Conservation (phyloP, 2,888 invertebrate species). For the Mechanitis mazaeus region DNA sequence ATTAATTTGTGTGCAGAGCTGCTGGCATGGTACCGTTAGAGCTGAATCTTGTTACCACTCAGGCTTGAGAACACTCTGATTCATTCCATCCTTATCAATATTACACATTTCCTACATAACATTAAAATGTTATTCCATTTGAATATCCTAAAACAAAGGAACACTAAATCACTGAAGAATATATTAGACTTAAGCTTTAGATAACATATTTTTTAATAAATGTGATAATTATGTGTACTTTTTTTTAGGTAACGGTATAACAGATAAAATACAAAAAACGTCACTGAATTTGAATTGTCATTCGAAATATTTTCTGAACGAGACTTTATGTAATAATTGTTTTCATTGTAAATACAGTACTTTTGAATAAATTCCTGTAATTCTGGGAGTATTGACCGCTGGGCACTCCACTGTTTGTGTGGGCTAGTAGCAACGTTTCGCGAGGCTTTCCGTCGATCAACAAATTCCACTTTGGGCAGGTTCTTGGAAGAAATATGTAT, state of each 20-base stretch:
- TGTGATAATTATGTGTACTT: too few species aligned
- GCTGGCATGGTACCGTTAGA: conserved; percentile 65
- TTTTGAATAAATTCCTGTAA: conserved; percentile 28
- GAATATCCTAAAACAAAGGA: too few species aligned
- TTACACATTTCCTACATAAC: not conserved
- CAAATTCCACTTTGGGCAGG: conserved; percentile 22
- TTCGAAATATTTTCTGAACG: not conserved
- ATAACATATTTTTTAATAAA: too few species aligned
- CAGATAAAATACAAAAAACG: not conserved
- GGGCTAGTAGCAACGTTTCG: conserved; percentile 24
- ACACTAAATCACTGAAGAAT: too few species aligned
- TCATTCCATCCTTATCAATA: not conserved
- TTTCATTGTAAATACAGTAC: conserved; percentile 16
- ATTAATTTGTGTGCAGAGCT: conserved; percentile 74
- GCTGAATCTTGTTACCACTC: conserved; percentile 46
- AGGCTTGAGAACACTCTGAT: conserved; percentile 15
- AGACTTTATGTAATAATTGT: conserved; percentile 10
- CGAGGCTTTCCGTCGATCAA: conserved; percentile 26
- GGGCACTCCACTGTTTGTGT: conserved; percentile 23
- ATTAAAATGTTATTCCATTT: too few species aligned
- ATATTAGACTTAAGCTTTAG: too few species aligned
- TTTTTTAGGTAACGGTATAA: conserved; percentile 31
- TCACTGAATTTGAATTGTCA: conserved; percentile 7
- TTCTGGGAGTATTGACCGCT: conserved; percentile 29
- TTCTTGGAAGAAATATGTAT: conserved; percentile 17